phyloP scores from a whole-genome alignment of 2,888 invertebrate species.

The Urechis unicinctus region DNA sequence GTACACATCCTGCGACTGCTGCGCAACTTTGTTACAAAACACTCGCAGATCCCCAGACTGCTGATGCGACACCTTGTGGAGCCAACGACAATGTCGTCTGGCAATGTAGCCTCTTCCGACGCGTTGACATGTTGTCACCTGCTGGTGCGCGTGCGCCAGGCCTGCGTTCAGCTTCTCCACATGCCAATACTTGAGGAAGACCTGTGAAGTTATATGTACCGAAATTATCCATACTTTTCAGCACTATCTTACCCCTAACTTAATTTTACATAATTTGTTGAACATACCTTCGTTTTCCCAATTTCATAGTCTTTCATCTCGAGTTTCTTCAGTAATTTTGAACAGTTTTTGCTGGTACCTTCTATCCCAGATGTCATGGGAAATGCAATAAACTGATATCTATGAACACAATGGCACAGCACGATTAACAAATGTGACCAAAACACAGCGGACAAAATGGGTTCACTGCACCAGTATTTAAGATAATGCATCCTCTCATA shows the following conservation, averaged over 20 bases:
- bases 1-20: no score
- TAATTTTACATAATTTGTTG: no score
- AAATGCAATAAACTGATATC: no score
- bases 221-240: slow-evolving; percentile 14
- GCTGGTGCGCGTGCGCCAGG: slow-evolving; percentile 21
- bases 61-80: no score
- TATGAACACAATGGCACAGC: neutral
- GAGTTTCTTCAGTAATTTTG: slow-evolving; percentile 14
- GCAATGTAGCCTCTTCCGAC: slow-evolving; percentile 26
- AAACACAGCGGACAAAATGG: neutral
- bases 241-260: no score
- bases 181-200: slow-evolving; percentile 41
- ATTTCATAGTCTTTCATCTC: slow-evolving; percentile 17
- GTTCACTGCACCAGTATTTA: neutral
- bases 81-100: no score
- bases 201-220: slow-evolving; percentile 21
- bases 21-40: no score
- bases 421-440: neutral
- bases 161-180: slow-evolving; percentile 29
- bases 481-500: neutral
- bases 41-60: no score
- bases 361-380: no score
- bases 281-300: slow-evolving; percentile 21
- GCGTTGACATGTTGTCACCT: slow-evolving; percentile 21
- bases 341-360: slow-evolving; percentile 1